Evolutionary conservation across 2,888 invertebrate species (phyloP).

Genomic region (Phasia obesa): DNA sequence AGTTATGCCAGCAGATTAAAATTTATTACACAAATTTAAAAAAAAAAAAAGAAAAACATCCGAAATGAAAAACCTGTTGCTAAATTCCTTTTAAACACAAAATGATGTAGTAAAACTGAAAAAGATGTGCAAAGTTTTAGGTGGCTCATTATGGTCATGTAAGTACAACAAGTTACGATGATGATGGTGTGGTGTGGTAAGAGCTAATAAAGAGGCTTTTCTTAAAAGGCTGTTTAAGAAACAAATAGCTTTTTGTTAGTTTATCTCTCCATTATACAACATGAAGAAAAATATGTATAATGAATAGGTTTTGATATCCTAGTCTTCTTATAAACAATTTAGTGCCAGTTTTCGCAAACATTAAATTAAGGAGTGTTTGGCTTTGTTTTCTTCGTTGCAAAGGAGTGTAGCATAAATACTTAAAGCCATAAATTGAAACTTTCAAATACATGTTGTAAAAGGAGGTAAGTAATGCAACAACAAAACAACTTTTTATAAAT

Average conservation of each 20-base stretch:
- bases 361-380: constrained; percentile 52
- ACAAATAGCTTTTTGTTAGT: constrained; percentile 1
- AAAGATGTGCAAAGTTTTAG: constrained; percentile 45
- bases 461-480: constrained; percentile 16
- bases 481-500: not conserved
- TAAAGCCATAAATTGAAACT: constrained; percentile 20
- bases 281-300: not conserved
- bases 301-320: constrained; percentile 22
- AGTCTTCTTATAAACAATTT: constrained; percentile 35
- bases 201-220: constrained; percentile 12
- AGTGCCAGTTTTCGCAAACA: constrained; percentile 41
- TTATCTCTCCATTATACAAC: constrained; percentile 6
- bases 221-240: not conserved
- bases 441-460: constrained; percentile 54
- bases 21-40: constrained; percentile 24
- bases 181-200: not conserved
- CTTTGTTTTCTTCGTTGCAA: not conserved
- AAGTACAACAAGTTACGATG: constrained; percentile 43
- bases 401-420: constrained; percentile 34
- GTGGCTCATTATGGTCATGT: constrained; percentile 18
- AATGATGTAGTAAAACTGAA: constrained; percentile 27
- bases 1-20: constrained; percentile 17
- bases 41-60: not conserved
- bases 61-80: constrained; percentile 55
- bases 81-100: constrained; percentile 35